phyloP scores from a whole-genome alignment of 23 tunicate species.

The Ciona savignyi region DNA sequence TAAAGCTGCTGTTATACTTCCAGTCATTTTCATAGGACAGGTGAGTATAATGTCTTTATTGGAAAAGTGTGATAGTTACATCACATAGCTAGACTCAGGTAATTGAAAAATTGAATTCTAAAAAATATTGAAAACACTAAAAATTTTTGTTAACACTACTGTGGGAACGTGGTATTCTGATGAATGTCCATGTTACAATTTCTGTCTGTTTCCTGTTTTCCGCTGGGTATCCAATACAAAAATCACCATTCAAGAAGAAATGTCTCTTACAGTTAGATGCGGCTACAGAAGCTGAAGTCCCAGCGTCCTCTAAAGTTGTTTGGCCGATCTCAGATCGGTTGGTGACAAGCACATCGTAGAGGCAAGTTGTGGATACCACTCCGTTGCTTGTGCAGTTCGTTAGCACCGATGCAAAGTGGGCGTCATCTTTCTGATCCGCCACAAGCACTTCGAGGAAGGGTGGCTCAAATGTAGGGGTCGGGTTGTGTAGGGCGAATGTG shows the following conservation, averaged over 20 bases:
- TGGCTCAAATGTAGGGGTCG: conserved; percentile 19
- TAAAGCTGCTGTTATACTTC: not conserved
- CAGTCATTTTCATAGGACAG: too few relatives aligned
- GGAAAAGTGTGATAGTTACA: too few relatives aligned
- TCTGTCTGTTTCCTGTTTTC: too few relatives aligned
- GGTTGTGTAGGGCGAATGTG: conserved; percentile 25
- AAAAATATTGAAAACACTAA: too few relatives aligned
- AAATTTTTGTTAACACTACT: too few relatives aligned
- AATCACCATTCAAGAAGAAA: too few relatives aligned
- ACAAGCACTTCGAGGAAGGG: conserved; percentile 42
- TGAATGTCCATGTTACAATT: too few relatives aligned
- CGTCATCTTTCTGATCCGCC: conserved; percentile 4
- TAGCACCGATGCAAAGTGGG: not conserved
- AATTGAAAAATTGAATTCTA: too few relatives aligned
- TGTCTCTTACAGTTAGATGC: not conserved
- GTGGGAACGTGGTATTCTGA: too few relatives aligned
- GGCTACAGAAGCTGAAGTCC: not conserved
- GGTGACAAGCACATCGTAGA: conserved; percentile 2
- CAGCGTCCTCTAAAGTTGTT: not conserved
- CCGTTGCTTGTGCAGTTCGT: not conserved
- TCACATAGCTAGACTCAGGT: too few relatives aligned
- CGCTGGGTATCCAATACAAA: too few relatives aligned
- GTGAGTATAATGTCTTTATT: too few relatives aligned
- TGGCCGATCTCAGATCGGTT: not conserved
- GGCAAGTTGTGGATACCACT: conserved; percentile 9